Base-by-base conservation (phyloP, 2,113 vertebrate genomes). In the Pan paniscus region DNA sequence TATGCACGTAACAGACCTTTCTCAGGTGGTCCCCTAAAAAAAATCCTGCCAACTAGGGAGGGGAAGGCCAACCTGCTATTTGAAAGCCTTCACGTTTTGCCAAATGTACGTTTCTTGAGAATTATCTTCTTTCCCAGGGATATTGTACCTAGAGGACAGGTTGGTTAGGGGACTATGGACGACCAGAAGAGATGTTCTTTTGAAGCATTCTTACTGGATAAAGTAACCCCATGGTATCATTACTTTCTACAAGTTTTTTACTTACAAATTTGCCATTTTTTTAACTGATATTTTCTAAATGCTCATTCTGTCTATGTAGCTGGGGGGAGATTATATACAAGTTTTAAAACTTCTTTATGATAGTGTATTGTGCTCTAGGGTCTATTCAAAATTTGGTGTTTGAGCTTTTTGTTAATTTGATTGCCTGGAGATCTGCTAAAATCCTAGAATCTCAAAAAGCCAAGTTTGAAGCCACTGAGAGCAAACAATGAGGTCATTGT, bases 381-480 rank as follows among this genome's bases (percentile, higher is more conserved):
- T 88, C 87, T 89, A 10, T 16, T 79, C 57, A 32, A 38, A 73
- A 52, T 48, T 67, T 55, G 46, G 10, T 23, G 20, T 55, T 81
- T 81, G 38, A 7, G 18, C 67, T 22, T 48, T 72, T 84, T 67
- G 55, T 86, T 78, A 80, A 95, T 98, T 97, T 86, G 79, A 55
- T 83, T 97, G 64, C 10, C 48, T 84, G 17, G 80, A 85, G 93
- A 89, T 92, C 92, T 97, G 95, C 81, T 79, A 89, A 94, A 87
- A 57, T 59, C 30, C 27, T 83, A 9, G 90, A 68, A 90, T 64
- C 98, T 50, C 52, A 82, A 59, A 97, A 91, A 80, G n/a, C 84
- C 79, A 55, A 57, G 85, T 98, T 96, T 85, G 85, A 75, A 89
- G 40, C 72, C 48, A 13, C 13, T 20, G 25, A 14, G 64, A n/a